These are phyloP conservation scores for Lagria hirta DNA, from an alignment of 2,888 invertebrate species.

Conservation along the genomic window DNA sequence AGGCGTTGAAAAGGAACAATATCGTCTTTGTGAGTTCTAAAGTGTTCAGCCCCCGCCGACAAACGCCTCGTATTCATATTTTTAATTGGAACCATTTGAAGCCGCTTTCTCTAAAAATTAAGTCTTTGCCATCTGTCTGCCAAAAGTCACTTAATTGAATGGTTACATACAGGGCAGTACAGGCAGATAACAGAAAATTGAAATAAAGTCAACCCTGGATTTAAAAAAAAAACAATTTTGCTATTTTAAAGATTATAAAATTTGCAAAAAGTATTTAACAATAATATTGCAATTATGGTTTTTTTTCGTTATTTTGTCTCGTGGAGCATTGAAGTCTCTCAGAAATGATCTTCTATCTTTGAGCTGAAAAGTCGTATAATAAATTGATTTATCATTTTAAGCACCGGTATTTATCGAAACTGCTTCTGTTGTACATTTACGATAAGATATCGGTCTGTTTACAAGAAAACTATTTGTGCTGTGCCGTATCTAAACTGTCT, in stretches of 20 bases:
- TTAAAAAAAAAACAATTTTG: no score
- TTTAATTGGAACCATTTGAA: conserved; percentile 14
- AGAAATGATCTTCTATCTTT: conserved; percentile 7
- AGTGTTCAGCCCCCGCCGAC: conserved; percentile 18
- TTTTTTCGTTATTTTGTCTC: no score
- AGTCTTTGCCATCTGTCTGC: no score
- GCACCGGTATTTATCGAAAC: conserved; percentile 34
- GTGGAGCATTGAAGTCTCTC: no score
- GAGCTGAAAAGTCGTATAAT: conserved; percentile 31
- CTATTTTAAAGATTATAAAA: no score
- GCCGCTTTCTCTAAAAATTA: conserved; percentile 9
- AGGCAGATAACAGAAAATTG: no score
- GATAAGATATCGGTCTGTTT: conserved; percentile 43
- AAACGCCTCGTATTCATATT: conserved; percentile 14
- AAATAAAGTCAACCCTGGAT: no score
- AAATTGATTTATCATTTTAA: conserved; percentile 40
- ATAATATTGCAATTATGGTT: no score
- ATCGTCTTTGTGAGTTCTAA: conserved; percentile 33
- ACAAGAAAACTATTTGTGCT: conserved; percentile 38
- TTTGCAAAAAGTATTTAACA: no score
- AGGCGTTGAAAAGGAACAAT: conserved; percentile 42
- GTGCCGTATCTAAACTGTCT: conserved; percentile 37
- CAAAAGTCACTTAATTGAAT: no score
- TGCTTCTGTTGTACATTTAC: conserved; percentile 39
- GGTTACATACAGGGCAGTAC: no score